Conservation (phyloP, 2,113 vertebrate species). For the Catharus minimus region DNA sequence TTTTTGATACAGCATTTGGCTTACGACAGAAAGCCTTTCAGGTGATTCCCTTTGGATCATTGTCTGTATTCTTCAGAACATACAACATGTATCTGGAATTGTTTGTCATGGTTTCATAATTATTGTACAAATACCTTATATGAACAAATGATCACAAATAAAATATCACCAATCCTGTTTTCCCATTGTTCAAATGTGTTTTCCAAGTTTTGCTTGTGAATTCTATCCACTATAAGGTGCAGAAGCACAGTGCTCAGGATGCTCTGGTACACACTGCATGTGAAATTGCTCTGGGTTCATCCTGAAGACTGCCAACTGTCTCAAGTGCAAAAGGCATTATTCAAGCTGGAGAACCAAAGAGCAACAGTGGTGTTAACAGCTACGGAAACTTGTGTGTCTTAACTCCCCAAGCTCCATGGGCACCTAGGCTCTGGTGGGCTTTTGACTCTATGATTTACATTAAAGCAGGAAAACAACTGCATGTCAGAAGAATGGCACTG, state of each 20-base stretch:
- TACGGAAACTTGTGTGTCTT: background rate
- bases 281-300: background rate
- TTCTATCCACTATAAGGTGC: background rate
- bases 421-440: background rate
- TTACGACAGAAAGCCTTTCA: background rate
- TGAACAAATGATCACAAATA: background rate
- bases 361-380: background rate
- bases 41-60: background rate
- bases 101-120: background rate
- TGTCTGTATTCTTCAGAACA: background rate
- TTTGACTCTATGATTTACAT: background rate
- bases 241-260: background rate
- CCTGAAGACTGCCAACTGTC: background rate
- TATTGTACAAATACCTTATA: background rate
- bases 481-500: background rate
- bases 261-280: fast-evolving
- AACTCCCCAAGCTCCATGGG: background rate
- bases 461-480: background rate
- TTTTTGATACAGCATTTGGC: background rate
- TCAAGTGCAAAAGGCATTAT: background rate
- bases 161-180: background rate
- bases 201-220: background rate
- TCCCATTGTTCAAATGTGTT: background rate
- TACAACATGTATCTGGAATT: fast-evolving
- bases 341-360: background rate